Evolutionary conservation across 2,797 vertebrate genomes (phyloP).

Genomic region (Lerista edwardsae): DNA sequence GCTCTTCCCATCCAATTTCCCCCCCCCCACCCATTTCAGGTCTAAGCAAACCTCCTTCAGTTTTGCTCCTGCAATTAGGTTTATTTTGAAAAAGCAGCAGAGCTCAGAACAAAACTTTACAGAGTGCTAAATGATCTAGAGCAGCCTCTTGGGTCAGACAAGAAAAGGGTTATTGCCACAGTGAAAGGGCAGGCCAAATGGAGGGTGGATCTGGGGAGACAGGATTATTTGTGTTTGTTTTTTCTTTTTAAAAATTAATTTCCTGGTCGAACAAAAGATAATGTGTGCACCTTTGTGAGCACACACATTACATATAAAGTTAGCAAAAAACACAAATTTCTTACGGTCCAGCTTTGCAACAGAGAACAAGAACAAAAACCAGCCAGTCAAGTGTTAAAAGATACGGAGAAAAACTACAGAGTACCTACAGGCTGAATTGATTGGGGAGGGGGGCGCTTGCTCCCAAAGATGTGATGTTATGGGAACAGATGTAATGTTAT

Average conservation of each 20-base stretch:
- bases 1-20: not conserved
- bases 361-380: conserved; percentile 71
- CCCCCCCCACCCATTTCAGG: not conserved
- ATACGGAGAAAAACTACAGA: conserved; percentile 77
- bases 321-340: conserved; percentile 65
- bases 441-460: conserved; percentile 39
- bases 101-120: not conserved
- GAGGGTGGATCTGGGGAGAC: not conserved
- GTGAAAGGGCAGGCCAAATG: not conserved
- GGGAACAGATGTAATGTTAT: conserved; percentile 71
- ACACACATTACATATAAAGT: conserved; percentile 36
- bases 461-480: conserved; percentile 74
- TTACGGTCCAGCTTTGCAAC: conserved; percentile 70
- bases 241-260: conserved; percentile 29
- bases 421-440: conserved; percentile 78
- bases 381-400: conserved; percentile 75
- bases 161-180: too few species aligned
- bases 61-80: not conserved
- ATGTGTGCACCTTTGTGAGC: not conserved
- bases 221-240: conserved; percentile 34
- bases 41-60: too few species aligned
- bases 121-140: not conserved
- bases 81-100: not conserved
- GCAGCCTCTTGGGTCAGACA: too few species aligned
- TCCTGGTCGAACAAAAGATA: conserved; percentile 48